phyloP scores from a whole-genome alignment of 2,888 invertebrate species.

The Euspilapteryx auroguttella region DNA sequence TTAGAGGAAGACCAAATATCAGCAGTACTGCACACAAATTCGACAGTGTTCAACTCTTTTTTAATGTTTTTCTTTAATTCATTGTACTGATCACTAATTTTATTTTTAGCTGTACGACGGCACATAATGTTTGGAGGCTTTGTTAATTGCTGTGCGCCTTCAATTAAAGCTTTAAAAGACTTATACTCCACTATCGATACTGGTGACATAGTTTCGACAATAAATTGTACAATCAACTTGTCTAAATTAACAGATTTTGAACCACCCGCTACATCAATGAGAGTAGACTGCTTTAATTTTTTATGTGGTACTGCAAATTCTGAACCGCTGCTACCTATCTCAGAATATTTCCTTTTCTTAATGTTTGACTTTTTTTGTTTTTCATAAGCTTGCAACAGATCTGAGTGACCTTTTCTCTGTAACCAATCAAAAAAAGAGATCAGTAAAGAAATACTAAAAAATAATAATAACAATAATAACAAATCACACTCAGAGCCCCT shows the following conservation, averaged over 20 bases:
- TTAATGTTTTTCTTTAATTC: background rate
- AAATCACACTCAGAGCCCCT: too few species aligned
- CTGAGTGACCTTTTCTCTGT: constrained; percentile 4
- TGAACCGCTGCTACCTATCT: background rate
- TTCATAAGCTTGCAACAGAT: constrained; percentile 5
- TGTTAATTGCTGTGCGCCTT: constrained; percentile 9
- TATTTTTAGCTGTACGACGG: constrained; percentile 1
- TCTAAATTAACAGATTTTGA: constrained; percentile 9
- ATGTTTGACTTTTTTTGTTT: constrained; percentile 2
- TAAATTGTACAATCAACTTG: constrained; percentile 8
- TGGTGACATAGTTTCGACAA: constrained; percentile 10
- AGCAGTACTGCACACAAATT: constrained; percentile 1
- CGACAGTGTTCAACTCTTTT: background rate
- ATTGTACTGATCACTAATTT: background rate
- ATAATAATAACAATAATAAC: too few species aligned
- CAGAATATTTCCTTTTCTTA: background rate
- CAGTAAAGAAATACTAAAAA: too few species aligned
- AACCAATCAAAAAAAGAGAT: constrained; percentile 2
- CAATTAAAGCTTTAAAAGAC: constrained; percentile 10
- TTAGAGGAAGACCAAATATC: constrained; percentile 1
- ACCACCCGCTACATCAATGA: constrained; percentile 4
- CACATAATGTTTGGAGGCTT: constrained; percentile 9
- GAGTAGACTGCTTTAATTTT: constrained; percentile 8
- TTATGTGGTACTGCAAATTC: constrained; percentile 3
- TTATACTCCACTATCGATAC: constrained; percentile 10